Evolutionary conservation across 2,888 invertebrate species (phyloP).

Genomic region (Entomobrya proxima): DNA sequence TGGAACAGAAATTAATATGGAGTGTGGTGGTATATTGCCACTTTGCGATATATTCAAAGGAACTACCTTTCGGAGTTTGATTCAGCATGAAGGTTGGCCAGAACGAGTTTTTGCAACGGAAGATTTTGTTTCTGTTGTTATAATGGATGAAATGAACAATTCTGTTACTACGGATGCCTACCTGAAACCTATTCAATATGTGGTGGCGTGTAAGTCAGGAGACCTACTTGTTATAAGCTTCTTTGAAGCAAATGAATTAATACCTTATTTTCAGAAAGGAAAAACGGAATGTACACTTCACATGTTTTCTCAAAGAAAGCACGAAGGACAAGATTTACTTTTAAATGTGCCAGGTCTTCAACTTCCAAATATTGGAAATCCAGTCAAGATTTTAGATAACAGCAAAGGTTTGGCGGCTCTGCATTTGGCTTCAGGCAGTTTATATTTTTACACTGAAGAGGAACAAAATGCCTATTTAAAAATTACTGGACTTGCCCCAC

Average conservation of each 20-base stretch:
- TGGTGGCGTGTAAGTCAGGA: neutral
- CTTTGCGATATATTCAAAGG: neutral
- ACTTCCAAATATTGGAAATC: neutral
- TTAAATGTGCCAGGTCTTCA: neutral
- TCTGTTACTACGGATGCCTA: neutral
- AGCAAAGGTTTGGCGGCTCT: neutral
- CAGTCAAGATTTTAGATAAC: neutral
- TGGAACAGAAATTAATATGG: neutral
- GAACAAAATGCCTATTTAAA: conserved; percentile 11
- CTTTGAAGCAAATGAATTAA: conserved; percentile 51
- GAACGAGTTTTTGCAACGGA: conserved; percentile 12
- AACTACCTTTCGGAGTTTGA: conserved; percentile 2
- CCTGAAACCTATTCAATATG: conserved; percentile 9
- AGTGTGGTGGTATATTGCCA: neutral
- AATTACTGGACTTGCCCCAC: neutral
- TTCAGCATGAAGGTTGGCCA: conserved; percentile 19
- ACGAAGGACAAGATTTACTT: conserved; percentile 18
- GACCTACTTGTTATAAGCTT: conserved; percentile 22
- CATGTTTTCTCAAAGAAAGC: conserved; percentile 52
- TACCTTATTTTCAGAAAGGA: conserved; percentile 23
- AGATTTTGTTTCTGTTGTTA: conserved; percentile 42
- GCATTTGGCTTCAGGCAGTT: conserved; percentile 6
- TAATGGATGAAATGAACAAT: neutral
- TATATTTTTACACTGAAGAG: neutral
- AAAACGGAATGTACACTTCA: neutral